Evolutionary conservation across 37 sponge, comb jelly and placozoan genomes (phyloP).

Genomic region (Cliona cf. orientalis): DNA sequence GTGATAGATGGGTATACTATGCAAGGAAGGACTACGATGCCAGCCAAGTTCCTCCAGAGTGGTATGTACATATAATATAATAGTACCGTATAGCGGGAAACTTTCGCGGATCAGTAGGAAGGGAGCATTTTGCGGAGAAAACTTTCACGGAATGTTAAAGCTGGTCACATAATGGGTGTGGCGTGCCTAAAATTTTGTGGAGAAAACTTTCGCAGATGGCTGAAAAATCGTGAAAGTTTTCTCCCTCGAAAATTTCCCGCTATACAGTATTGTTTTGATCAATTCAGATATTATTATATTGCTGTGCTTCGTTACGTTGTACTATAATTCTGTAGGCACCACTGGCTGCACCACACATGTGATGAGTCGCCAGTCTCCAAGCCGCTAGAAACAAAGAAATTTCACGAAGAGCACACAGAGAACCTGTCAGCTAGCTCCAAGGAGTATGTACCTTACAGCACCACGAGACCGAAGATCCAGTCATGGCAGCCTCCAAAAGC

Average conservation of each 20-base stretch:
- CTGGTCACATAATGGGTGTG: too few species aligned
- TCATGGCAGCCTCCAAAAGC: slow-evolving; percentile 86
- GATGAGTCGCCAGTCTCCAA: slow-evolving; percentile 78
- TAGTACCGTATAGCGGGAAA: too few species aligned
- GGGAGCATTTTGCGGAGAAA: too few species aligned
- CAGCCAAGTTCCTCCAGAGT: slow-evolving; percentile 88
- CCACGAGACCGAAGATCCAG: slow-evolving; percentile 90
- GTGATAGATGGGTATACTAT: slow-evolving; percentile 84
- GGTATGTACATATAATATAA: slow-evolving; percentile 48
- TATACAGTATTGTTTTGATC: background rate
- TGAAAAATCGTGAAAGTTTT: too few species aligned
- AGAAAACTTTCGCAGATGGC: too few species aligned
- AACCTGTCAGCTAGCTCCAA: slow-evolving; percentile 68
- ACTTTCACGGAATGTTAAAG: too few species aligned
- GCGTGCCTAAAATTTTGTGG: too few species aligned
- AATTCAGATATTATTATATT: background rate
- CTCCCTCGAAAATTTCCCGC: too few species aligned
- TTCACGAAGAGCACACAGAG: slow-evolving; percentile 67
- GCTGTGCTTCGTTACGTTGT: background rate
- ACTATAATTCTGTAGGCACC: slow-evolving; percentile 67
- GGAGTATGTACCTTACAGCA: slow-evolving; percentile 93
- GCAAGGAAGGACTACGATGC: slow-evolving; percentile 74
- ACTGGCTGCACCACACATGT: slow-evolving; percentile 93
- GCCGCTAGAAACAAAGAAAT: slow-evolving; percentile 83
- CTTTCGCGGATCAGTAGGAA: too few species aligned